Percentiles rank a stretch among this genome's conserved stretches.
Conservation (phyloP, 2,888 invertebrate genomes). For the Pristionchus arcanus region DNA sequence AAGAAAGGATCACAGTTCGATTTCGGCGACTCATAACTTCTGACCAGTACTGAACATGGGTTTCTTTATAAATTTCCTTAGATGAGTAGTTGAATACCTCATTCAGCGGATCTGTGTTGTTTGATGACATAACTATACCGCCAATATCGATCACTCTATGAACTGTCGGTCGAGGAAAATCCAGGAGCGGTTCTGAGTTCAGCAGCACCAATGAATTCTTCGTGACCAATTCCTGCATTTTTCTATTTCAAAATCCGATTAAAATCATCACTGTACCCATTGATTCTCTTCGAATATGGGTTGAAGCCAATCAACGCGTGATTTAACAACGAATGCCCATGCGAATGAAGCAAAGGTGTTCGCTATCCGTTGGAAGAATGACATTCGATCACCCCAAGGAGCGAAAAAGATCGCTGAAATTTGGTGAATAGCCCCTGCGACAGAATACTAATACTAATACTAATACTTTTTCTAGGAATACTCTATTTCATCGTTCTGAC, state of each 20-base stretch:
- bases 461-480: no score
- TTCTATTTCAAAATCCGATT: background rate
- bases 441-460: no score
- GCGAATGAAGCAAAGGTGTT: background rate
- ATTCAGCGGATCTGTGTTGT: background rate
- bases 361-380: background rate
- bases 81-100: background rate
- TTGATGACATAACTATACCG: background rate
- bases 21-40: background rate
- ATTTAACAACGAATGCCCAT: background rate
- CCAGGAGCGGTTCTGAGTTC: background rate
- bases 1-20: background rate
- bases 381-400: conserved; percentile 1
- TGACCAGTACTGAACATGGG: background rate
- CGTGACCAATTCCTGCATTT: background rate
- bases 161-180: conserved; percentile 15
- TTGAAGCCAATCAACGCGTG: background rate
- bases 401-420: background rate
- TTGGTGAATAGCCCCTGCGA: background rate
- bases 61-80: background rate
- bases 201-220: background rate
- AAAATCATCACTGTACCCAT: background rate
- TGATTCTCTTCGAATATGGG: background rate
- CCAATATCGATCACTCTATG: conserved; percentile 29
- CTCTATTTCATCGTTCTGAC: no score